Percentiles rank a stretch among this genome's conserved stretches.
Evolutionary conservation across 2,888 invertebrate species (phyloP).

Genomic region (Eledona agricola): DNA sequence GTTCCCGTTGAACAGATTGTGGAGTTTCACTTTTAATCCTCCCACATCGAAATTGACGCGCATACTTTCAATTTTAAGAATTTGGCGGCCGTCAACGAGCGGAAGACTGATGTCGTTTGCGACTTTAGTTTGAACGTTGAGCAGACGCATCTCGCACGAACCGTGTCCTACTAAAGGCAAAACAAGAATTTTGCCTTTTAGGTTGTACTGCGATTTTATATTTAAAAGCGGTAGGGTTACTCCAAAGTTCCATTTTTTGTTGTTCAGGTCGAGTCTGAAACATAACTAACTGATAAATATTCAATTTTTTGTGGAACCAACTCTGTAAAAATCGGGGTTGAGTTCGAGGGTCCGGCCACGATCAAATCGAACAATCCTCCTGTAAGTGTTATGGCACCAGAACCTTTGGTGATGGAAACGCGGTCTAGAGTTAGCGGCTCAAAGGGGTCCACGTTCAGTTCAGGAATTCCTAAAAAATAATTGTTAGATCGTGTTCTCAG

Average conservation of each 20-base stretch:
- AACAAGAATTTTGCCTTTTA: slow-evolving; percentile 68
- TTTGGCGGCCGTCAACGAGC: slow-evolving; percentile 60
- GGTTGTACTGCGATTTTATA: slow-evolving; percentile 67
- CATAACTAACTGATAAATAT: slow-evolving; percentile 3
- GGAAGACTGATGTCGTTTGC: slow-evolving; percentile 64
- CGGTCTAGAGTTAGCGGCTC: slow-evolving; percentile 67
- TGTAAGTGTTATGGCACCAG: slow-evolving; percentile 65
- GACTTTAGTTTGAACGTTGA: slow-evolving; percentile 66
- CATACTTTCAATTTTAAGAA: slow-evolving; percentile 65
- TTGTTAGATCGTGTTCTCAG: too few relatives aligned
- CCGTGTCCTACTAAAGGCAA: slow-evolving; percentile 69
- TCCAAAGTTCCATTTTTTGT: slow-evolving; percentile 66
- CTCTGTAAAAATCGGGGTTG: slow-evolving; percentile 63
- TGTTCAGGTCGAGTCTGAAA: slow-evolving; percentile 64
- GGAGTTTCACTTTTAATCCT: slow-evolving; percentile 65
- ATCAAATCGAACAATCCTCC: slow-evolving; percentile 67
- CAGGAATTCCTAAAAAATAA: slow-evolving; percentile 65
- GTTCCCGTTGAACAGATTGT: slow-evolving; percentile 71
- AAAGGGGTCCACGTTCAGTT: slow-evolving; percentile 67
- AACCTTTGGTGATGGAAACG: slow-evolving; percentile 67
- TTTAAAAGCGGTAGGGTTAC: slow-evolving; percentile 66
- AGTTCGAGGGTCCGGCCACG: slow-evolving; percentile 68
- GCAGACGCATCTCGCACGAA: slow-evolving; percentile 65
- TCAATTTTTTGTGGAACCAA: slow-evolving; percentile 44
- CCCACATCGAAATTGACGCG: slow-evolving; percentile 67